Percentiles rank a stretch among this genome's conserved stretches.
Evolutionary conservation across 2,113 vertebrate genomes (phyloP).

Genomic region (Syngnathus typhle): DNA sequence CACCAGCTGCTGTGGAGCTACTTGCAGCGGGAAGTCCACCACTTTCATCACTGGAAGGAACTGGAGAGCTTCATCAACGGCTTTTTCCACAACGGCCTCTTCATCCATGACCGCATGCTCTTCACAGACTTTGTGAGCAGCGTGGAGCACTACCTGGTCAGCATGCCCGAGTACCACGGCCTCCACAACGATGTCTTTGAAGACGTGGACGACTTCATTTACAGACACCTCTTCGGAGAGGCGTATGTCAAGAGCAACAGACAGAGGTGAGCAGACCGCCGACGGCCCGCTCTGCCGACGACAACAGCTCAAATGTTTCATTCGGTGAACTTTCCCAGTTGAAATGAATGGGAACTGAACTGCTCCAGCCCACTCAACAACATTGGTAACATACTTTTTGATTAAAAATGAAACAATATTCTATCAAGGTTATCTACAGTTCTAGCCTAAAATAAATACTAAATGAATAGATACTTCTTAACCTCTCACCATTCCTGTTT

Average conservation of each 20-base stretch:
- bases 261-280: constrained; percentile 74
- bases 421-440: too few relatives aligned
- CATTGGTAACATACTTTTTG: too few relatives aligned
- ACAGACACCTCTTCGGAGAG: constrained; percentile 85
- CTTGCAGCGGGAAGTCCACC: constrained; percentile 79
- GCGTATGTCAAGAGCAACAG: constrained; percentile 69
- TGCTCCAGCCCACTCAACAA: too few relatives aligned
- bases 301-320: too few relatives aligned
- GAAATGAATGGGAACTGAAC: too few relatives aligned
- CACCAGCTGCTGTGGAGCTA: constrained; percentile 81
- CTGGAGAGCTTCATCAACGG: constrained; percentile 80
- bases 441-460: too few relatives aligned
- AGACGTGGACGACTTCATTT: constrained; percentile 85
- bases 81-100: constrained; percentile 88
- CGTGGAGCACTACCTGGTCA: constrained; percentile 84
- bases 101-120: constrained; percentile 91
- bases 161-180: constrained; percentile 80
- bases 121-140: constrained; percentile 91
- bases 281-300: too few relatives aligned
- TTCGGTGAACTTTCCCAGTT: too few relatives aligned
- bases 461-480: too few relatives aligned
- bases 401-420: too few relatives aligned
- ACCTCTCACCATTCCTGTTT: too few relatives aligned
- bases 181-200: constrained; percentile 73
- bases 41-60: constrained; percentile 91